Evolutionary conservation across 2,888 invertebrate genomes (phyloP), one percentile per base, ranked within the genome.

Genomic region (Luffia ferchaultella): DNA sequence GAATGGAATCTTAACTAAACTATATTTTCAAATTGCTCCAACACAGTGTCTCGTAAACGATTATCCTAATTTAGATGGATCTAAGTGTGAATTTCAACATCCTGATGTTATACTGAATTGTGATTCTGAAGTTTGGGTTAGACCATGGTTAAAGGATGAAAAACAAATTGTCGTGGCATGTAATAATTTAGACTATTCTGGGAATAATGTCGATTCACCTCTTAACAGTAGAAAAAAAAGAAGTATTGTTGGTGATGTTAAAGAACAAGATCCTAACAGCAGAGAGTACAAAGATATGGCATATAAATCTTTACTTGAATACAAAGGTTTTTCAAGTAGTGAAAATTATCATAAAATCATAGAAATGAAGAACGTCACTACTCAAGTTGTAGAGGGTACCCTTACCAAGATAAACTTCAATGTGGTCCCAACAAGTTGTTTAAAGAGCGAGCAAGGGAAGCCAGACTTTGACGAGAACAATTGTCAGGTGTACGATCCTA

Each of bases 21-120:
- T 90, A 18, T 73, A 79, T 57, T 85, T 85, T 17, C 76, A 79
- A 57, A 63, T 89, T 1, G 80, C 84, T 12, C 71, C 77, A 3
- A 82, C 84, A 2, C 70, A 74, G 50, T 85, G 86, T 57, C 56
- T 61, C 1, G 80, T 78, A 41, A 41, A 48, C 55, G 58, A 56
- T 46, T 48, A 42, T 18, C 49, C 50, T 47, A 40, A 51, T 18
- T 16, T 53, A 16, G 49, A 54, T 5, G 49, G 49, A 2, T 52
- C 43, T 1, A 57, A 62, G 48, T 56, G 58, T 17, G 51, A 55
- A 44, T 46, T 57, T 20, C 49, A 55, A 42, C 53, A 65, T 51
- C 54, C 57, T 9, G 57, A 45, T 18, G 52, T 62, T 20, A 12
- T 42, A 1, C 19, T 30, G 1, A 44, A 45, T 2, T 50, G 50